Conservation (phyloP, 2,888 invertebrate genomes). For the Sphinx pinastri region DNA sequence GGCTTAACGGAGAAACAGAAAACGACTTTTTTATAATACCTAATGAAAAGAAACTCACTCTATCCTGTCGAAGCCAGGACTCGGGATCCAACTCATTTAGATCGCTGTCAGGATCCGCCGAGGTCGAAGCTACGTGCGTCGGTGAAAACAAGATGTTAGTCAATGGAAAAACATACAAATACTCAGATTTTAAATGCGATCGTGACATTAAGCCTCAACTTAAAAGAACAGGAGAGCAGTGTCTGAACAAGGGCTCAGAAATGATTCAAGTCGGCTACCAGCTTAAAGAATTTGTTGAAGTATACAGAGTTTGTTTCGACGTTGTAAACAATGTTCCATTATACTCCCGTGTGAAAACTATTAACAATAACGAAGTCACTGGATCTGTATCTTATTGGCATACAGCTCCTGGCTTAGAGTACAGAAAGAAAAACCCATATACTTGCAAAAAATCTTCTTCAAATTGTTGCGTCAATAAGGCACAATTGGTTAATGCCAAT, state of each 20-base stretch:
- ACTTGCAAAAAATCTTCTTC: not conserved
- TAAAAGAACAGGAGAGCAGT: slow-evolving; percentile 27
- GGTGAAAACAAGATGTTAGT: slow-evolving; percentile 30
- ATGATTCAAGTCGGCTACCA: slow-evolving; percentile 29
- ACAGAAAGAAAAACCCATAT: not conserved
- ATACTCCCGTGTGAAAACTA: slow-evolving; percentile 6
- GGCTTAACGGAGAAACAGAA: not conserved
- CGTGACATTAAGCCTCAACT: slow-evolving; percentile 23
- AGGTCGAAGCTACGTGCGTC: slow-evolving; percentile 30
- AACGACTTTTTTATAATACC: not conserved
- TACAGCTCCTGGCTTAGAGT: not conserved
- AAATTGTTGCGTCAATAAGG: slow-evolving; percentile 25
- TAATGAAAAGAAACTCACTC: slow-evolving; percentile 5
- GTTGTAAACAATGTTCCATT: slow-evolving; percentile 24
- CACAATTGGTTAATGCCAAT: slow-evolving; percentile 27
- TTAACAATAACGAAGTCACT: not conserved
- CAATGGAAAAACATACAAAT: slow-evolving; percentile 27
- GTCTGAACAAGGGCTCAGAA: slow-evolving; percentile 30
- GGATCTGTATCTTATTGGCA: slow-evolving; percentile 3
- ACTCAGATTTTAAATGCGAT: slow-evolving; percentile 30
- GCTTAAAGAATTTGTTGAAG: slow-evolving; percentile 25
- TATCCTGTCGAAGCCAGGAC: slow-evolving; percentile 18
- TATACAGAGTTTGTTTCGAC: slow-evolving; percentile 33
- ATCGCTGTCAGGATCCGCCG: slow-evolving; percentile 14
- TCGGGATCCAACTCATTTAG: not conserved